Base-by-base conservation (phyloP, 2,113 vertebrate species). In the Nansenia antarctica region DNA sequence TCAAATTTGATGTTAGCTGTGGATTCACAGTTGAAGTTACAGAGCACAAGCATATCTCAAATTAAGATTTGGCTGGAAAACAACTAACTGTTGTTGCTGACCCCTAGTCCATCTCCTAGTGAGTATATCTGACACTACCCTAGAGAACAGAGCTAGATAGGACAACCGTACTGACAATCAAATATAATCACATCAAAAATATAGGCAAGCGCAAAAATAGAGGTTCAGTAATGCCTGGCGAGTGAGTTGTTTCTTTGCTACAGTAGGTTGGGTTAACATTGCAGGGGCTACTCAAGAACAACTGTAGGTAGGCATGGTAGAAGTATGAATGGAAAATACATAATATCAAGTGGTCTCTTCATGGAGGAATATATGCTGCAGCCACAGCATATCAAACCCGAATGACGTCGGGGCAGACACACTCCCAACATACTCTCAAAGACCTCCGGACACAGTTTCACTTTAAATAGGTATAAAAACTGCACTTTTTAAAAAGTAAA, bases 391-490 rank as follows among this genome's bases (percentile, higher is more conserved):
- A 11, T 7, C 31, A 22, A 20, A 18, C 58, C 58, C 35, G 58
- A 27, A 18, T 32, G 31, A 49, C n/a, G n/a, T 49, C 4, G n/a
- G 35, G 1, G n/a, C 30, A 11, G 18, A 81, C 73, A 79, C 62
- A 72, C 65, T 29, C 39, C 58, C 22, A 54, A 72, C 64, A 74
- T 32, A 47, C 58, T 62, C 67, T 62, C 63, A 52, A 69, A 82
- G 62, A 67, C 47, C 32, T 64, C 52, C 14, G 52, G 61, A 37
- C 57, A 64, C 68, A 69, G 14, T 35, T 62, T 26, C 26, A 55
- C 62, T 84, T n/a, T 77, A 75, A 81, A 84, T 76, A 71, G 57
- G 66, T 77, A 78, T 70, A 73, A 81, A 71, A 71, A 74, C 27
- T 24, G 57, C 49, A 45, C 31, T 65, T 65, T 64, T 59, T n/a